Evolutionary conservation across 2,888 invertebrate genomes (phyloP), one percentile per base, ranked within the genome.

Genomic region (Caenorhabditis becei): DNA sequence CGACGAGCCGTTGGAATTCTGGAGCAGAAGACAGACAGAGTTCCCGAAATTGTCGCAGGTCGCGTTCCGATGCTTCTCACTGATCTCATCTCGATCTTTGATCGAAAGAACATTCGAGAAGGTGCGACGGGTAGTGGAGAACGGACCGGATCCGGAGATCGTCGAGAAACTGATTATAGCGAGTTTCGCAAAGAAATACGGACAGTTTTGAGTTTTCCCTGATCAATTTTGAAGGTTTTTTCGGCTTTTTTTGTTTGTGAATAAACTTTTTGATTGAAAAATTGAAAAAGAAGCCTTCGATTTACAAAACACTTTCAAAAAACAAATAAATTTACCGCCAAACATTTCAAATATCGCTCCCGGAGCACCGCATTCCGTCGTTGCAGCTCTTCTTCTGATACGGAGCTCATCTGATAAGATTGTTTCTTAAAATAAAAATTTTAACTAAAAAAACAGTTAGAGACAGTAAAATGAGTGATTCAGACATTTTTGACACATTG

Each of bases 291-390:
- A n/a, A n/a, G n/a, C n/a, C n/a, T n/a, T n/a, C n/a, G n/a, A n/a
- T n/a, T n/a, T n/a, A n/a, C n/a, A n/a, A n/a, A n/a, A n/a, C n/a
- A n/a, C n/a, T n/a, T n/a, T n/a, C n/a, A n/a, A n/a, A n/a, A n/a
- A n/a, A n/a, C n/a, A n/a, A n/a, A n/a, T n/a, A 23, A 24, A 28
- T 8, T 16, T 24, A 70, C 70, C 67, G 51, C 44, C 18, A 71
- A 32, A 61, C 59, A 71, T 14, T 24, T 53, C 66, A 78, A 54
- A 78, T 78, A 78, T 32, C 67, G 51, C 20, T 70, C 77, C 23
- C 69, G 44, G 4, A 77, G 41, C 16, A 62, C 20, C 20, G 75
- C 75, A n/a, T 53, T 37, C 18, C 66, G 51, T 24, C 35, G 47
- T 16, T 66, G 75, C n/a, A 53, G 41, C 26, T 75, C 66, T 54